Evolutionary conservation across 2,888 invertebrate species (phyloP).

Genomic region (Latrodectus elegans): DNA sequence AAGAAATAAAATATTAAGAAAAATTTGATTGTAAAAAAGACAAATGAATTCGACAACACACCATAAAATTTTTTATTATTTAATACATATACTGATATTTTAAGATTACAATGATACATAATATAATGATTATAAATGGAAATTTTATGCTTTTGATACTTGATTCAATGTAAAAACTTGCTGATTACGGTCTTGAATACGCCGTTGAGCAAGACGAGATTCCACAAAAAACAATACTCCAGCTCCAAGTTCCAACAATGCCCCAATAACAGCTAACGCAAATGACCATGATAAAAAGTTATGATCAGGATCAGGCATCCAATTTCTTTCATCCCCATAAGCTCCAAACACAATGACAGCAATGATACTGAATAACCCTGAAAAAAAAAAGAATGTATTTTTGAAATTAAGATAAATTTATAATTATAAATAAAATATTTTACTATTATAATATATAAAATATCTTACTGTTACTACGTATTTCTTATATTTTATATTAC

Average conservation of each 20-base stretch:
- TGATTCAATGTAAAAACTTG: constrained; percentile 66
- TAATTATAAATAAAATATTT: too few relatives aligned
- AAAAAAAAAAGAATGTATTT: constrained; percentile 72
- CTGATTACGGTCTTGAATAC: constrained; percentile 63
- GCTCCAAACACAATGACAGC: constrained; percentile 92
- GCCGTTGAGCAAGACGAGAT: constrained; percentile 74
- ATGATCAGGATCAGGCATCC: constrained; percentile 89
- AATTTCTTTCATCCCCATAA: constrained; percentile 88
- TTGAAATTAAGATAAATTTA: too few relatives aligned
- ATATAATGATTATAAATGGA: neutral
- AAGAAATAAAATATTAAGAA: too few relatives aligned
- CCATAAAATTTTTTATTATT: constrained; percentile 49
- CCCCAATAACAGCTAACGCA: constrained; percentile 82
- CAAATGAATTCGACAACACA: constrained; percentile 21
- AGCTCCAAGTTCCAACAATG: constrained; percentile 83
- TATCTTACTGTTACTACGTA: too few relatives aligned
- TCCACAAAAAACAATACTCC: constrained; percentile 87
- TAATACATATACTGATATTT: constrained; percentile 34
- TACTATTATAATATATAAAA: too few relatives aligned
- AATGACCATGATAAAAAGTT: constrained; percentile 98
- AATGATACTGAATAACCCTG: constrained; percentile 85
- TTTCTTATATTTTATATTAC: too few relatives aligned
- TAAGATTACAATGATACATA: neutral
- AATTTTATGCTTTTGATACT: constrained; percentile 63
- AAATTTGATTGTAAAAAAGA: too few relatives aligned